A percentile compares a stretch with the other conserved stretches of the same genome.
Evolutionary conservation across 2,797 vertebrate genomes (phyloP).

Genomic region (Momotus momota): DNA sequence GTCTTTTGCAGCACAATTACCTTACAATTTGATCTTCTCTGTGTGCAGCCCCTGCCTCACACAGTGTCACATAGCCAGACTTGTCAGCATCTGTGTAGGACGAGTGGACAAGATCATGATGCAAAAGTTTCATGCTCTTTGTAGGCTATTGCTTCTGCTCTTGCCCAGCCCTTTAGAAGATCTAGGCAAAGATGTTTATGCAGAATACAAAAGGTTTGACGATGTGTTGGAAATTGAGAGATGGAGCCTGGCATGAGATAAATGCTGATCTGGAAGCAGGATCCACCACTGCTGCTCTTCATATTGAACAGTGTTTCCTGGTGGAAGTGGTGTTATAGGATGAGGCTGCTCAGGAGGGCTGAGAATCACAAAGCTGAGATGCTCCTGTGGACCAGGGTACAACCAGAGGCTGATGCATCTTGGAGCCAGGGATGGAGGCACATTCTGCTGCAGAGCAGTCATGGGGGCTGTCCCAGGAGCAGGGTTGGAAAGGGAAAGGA

Average conservation of each 20-base stretch:
- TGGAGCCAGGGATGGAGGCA: not conserved
- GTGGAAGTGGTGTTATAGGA: not conserved
- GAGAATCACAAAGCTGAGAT: not conserved
- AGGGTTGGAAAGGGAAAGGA: not conserved
- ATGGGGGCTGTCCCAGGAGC: not conserved
- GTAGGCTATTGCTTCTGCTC: constrained; percentile 9
- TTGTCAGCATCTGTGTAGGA: not conserved
- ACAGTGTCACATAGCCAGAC: accelerated
- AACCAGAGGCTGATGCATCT: not conserved
- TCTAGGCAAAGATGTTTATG: constrained; percentile 21
- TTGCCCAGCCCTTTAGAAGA: not conserved
- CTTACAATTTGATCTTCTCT: accelerated
- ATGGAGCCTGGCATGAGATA: not conserved
- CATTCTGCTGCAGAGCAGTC: not conserved
- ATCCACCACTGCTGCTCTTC: not conserved
- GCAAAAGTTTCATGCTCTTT: not conserved
- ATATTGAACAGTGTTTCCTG: not conserved
- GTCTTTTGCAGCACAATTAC: not conserved
- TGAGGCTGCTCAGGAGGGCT: not conserved
- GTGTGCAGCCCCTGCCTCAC: not conserved
- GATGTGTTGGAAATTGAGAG: not conserved
- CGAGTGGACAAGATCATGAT: not conserved
- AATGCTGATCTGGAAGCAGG: not conserved
- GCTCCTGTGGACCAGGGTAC: not conserved
- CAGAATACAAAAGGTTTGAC: constrained; percentile 22